Conservation (phyloP, 2,888 invertebrate species). For the Merodon equestris region DNA sequence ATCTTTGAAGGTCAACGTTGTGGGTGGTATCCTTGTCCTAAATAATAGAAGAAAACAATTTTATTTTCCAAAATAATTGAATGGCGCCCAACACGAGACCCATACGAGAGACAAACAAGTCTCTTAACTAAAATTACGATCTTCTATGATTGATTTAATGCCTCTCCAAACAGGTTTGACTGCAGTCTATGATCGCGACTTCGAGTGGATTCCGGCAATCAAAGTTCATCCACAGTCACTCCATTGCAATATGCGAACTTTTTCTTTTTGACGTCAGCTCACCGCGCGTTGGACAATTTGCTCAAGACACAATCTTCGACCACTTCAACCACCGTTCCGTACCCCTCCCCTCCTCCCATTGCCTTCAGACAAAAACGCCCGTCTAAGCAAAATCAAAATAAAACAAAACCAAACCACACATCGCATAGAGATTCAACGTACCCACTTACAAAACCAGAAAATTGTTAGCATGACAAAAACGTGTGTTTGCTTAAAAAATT, state of each 20-base stretch:
- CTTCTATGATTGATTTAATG: not conserved
- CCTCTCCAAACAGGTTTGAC: constrained; percentile 16
- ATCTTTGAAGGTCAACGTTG: not conserved
- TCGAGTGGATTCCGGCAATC: not conserved
- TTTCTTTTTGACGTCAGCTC: constrained; percentile 26
- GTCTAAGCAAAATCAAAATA: constrained; percentile 18
- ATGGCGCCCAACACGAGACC: not conserved
- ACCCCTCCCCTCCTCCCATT: constrained; percentile 17
- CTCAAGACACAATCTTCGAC: constrained; percentile 35
- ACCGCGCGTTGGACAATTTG: constrained; percentile 43
- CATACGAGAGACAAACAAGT: not conserved
- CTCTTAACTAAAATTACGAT: not conserved
- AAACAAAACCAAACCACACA: constrained; percentile 1
- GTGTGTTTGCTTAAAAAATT: constrained; percentile 66
- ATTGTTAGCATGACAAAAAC: constrained; percentile 69
- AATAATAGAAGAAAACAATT: not conserved
- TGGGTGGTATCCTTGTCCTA: not conserved
- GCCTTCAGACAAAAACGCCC: constrained; percentile 8
- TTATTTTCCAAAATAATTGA: constrained; percentile 1
- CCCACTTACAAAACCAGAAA: constrained; percentile 63
- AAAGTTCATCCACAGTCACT: constrained; percentile 13
- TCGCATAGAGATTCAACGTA: constrained; percentile 20
- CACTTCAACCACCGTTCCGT: not conserved
- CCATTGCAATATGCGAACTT: constrained; percentile 15
- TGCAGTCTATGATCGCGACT: constrained; percentile 17